A percentile compares a stretch with the other conserved stretches of the same genome.
phyloP scores from a whole-genome alignment of 1,140 invertebrate species.

The Cyclargus thomasi region DNA sequence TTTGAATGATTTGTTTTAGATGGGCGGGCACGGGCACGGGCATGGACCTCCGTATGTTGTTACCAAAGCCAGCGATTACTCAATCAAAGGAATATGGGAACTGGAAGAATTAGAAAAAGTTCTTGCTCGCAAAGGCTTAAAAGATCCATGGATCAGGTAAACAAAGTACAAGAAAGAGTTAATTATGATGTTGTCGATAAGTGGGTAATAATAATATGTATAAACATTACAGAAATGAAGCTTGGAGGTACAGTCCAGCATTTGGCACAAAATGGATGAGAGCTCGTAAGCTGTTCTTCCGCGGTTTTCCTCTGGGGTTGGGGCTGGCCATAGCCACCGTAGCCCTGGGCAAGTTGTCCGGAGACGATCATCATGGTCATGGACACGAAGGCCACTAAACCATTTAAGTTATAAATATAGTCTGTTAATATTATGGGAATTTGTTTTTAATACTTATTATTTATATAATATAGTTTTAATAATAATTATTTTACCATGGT shows the following conservation, averaged over 20 bases:
- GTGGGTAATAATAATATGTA: background rate
- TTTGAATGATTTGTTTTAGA: slow-evolving; percentile 34
- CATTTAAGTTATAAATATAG: slow-evolving; percentile 2
- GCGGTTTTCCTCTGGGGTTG: slow-evolving; percentile 80
- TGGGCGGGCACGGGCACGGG: slow-evolving; percentile 77
- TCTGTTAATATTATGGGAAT: background rate
- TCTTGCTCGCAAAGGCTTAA: slow-evolving; percentile 81
- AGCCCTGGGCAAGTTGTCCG: slow-evolving; percentile 71
- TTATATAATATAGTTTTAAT: too few species aligned
- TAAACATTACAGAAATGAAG: slow-evolving; percentile 81
- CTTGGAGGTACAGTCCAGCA: slow-evolving; percentile 81
- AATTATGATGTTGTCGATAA: background rate
- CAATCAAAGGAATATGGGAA: slow-evolving; percentile 79
- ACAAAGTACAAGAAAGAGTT: background rate
- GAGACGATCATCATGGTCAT: slow-evolving; percentile 68
- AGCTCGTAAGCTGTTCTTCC: slow-evolving; percentile 59
- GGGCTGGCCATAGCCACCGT: slow-evolving; percentile 80
- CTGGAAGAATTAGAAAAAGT: slow-evolving; percentile 77
- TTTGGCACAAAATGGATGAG: slow-evolving; percentile 62
- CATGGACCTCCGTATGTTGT: slow-evolving; percentile 70
- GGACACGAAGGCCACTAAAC: background rate
- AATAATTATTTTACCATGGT: too few species aligned
- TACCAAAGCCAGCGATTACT: slow-evolving; percentile 83
- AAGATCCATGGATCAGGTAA: slow-evolving; percentile 88
- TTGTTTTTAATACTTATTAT: background rate